Conservation (phyloP, 2,113 vertebrate species). For the Cavia porcellus region DNA sequence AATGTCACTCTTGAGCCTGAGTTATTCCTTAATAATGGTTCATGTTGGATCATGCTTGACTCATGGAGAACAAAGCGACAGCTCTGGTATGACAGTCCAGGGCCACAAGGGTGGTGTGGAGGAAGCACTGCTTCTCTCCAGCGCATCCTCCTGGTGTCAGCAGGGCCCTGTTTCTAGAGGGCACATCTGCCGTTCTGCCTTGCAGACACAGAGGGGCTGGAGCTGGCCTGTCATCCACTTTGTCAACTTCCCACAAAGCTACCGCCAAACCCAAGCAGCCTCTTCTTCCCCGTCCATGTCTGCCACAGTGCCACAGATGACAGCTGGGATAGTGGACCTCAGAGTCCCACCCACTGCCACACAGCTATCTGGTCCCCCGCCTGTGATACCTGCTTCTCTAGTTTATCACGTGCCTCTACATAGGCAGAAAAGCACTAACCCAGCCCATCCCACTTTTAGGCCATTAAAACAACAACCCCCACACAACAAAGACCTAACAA, state of each 20-base stretch:
- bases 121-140: not conserved
- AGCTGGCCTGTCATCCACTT: fast-evolving
- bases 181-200: not conserved
- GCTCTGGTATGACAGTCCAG: not conserved
- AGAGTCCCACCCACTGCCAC: not conserved
- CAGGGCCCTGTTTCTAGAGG: not conserved
- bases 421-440: not conserved
- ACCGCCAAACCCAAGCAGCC: fast-evolving
- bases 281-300: not conserved
- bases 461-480: not conserved
- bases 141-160: not conserved
- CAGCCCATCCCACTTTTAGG: not conserved
- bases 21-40: not conserved
- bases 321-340: not conserved
- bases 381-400: not conserved
- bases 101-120: fast-evolving
- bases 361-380: no score
- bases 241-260: not conserved
- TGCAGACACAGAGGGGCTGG: not conserved
- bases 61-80: not conserved
- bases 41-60: not conserved
- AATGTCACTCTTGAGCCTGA: not conserved
- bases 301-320: no score
- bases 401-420: not conserved
- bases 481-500: not conserved